Base-by-base conservation (phyloP, 2,888 invertebrate species). In the Clepsis dumicolana region DNA sequence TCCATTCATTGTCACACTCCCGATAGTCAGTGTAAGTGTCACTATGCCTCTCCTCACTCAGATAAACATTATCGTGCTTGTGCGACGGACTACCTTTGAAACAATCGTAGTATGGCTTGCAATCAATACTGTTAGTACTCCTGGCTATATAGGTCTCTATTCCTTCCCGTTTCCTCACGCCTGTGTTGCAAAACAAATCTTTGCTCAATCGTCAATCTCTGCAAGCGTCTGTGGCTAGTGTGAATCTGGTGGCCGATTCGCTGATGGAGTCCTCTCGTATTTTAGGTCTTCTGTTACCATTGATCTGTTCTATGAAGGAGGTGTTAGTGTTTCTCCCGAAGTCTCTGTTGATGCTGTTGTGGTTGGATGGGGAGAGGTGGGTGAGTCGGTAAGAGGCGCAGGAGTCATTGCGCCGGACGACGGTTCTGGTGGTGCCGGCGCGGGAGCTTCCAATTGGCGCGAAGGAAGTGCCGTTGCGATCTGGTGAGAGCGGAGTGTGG, bases 91-190 rank as follows among this genome's bases (percentile, higher is more conserved):
- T 76, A 7, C 81, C 87, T 72, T 91, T 90, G 70, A 92, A 92
- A 61, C 93, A 93, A 80, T 93, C 93, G 72, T 91, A 93, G 64
- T 93, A 86, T 27, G 93, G 92, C 74, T 93, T 91, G 73, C 91
- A 91, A 78, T 90, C 91, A 71, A 91, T 90, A 71, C 88, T 90
- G 74, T 92, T 91, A 0, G 91, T 89, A 72, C 90, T 90, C 66
- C 87, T 83, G 1, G 88, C 91, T 65, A 91, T 87, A 63, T 87
- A 90, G 63, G 80, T 85, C 60, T 83, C 85, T 25, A 88, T 80
- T 63, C 82, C 88, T 56, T 86, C 85, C 29, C 77, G 75, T 50
- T 86, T 86, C 27, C 83, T 80, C 50, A 77, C 65, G 72, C 84
- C 80, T 29, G 75, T 83, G 76, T 73, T 72, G 73, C 78, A 80